Evolutionary conservation across 2,888 invertebrate genomes (phyloP).

Genomic region (Apoderus coryli): DNA sequence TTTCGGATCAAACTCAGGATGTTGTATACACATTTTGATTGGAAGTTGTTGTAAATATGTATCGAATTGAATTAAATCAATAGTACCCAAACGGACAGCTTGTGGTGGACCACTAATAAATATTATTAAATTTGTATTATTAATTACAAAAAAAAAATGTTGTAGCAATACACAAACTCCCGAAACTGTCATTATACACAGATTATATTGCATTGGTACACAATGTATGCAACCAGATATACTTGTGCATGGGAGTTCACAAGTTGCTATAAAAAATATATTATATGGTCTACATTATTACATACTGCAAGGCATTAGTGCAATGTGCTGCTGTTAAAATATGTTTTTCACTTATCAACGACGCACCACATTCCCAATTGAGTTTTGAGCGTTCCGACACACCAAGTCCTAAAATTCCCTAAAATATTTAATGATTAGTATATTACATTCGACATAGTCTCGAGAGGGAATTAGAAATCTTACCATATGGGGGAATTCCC

Average conservation of each 20-base stretch:
- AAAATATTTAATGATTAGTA: no score
- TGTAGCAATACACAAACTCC: no score
- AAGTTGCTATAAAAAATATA: no score
- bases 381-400: slow-evolving; percentile 19
- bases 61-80: slow-evolving; percentile 6
- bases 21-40: slow-evolving; percentile 8
- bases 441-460: no score
- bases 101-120: slow-evolving; percentile 12
- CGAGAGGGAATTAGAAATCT: no score
- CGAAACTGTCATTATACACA: no score
- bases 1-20: slow-evolving; percentile 11
- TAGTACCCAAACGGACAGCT: slow-evolving; percentile 10
- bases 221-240: no score
- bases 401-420: slow-evolving; percentile 24
- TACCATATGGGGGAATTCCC: slow-evolving; percentile 47
- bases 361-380: slow-evolving; percentile 47
- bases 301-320: slow-evolving; percentile 10
- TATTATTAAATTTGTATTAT: no score
- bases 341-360: slow-evolving; percentile 44
- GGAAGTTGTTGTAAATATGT: slow-evolving; percentile 10
- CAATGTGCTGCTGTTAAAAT: slow-evolving; percentile 58
- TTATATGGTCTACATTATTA: slow-evolving; percentile 4
- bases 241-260: no score
- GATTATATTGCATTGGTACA: no score
- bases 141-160: no score